Base-by-base conservation (phyloP, 2,888 invertebrate species). In the Antitype chi region DNA sequence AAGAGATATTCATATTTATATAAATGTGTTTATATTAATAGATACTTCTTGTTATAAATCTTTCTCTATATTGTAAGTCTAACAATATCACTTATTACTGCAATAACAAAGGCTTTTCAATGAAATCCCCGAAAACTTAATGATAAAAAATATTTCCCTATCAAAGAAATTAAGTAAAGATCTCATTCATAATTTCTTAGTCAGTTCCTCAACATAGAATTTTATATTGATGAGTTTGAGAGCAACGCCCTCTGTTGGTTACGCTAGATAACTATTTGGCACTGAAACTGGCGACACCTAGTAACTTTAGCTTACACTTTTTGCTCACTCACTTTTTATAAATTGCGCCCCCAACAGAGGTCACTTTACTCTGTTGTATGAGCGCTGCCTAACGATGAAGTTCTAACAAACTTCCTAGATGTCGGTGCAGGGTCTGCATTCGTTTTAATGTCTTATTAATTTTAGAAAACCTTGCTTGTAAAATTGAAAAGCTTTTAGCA, bases 1-100 rank as follows among this genome's bases (percentile, higher is more conserved):
- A 96, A 96, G 94, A 95, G 92, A 95, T 94, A 96, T 96, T 95
- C 95, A 95, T 94, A 96, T 95, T 95, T 92, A 93, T 85, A 88
- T 88, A 82, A 82, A 80, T 62, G 88, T 89, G 87, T 92, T 92
- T 91, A 77, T 43, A 86, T 89, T 88, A 77, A 79, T 72, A 59
- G 76, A 79, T 72, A 59, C 68, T 76, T 86, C 80, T 52, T 87
- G 70, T 80, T 87, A 67, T 74, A 78, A 67, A 53, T 82, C 70
- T 67, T 70, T 83, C 70, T 87, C 71, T 79, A 53, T 79, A 68
- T 68, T 76, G 63, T 80, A 83, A 75, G 47, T 76, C 25, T 75
- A 75, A 76, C 82, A 85, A 85, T 86, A 87, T 87, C 87, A 87
- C 63, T 15, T 77, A 78, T 72, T 75, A 76, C 57, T 76, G 84